A percentile compares a stretch with the other conserved stretches of the same genome.
Evolutionary conservation across 2,113 vertebrate species (phyloP).

Genomic region (Hippocampus abdominalis): DNA sequence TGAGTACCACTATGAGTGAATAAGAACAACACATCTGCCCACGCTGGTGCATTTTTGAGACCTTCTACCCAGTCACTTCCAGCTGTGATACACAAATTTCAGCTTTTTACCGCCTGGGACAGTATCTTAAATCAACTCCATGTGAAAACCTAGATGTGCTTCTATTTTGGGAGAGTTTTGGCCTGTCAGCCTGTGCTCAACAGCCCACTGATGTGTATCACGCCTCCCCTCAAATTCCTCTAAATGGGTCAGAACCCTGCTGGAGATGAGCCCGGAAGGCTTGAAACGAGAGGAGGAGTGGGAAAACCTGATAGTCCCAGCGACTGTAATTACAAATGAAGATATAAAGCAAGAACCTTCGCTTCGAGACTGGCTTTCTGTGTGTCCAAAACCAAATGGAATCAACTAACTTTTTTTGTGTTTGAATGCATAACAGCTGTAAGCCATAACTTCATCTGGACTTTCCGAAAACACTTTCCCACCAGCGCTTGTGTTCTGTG

Average conservation of each 20-base stretch:
- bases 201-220: slow-evolving; percentile 45
- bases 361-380: too few relatives aligned
- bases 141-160: slow-evolving; percentile 41
- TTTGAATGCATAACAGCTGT: slow-evolving; percentile 28
- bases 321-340: slow-evolving; percentile 32
- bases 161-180: slow-evolving; percentile 52
- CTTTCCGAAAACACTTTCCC: slow-evolving; percentile 29
- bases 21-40: slow-evolving; percentile 59
- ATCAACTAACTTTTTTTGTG: slow-evolving; percentile 3
- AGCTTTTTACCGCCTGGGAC: slow-evolving; percentile 43
- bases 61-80: slow-evolving; percentile 41
- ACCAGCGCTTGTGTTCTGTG: slow-evolving; percentile 11
- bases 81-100: slow-evolving; percentile 49
- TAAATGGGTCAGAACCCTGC: slow-evolving; percentile 60
- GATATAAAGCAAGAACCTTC: slow-evolving; percentile 15
- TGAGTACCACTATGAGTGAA: slow-evolving; percentile 44
- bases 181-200: slow-evolving; percentile 39
- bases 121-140: slow-evolving; percentile 45
- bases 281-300: slow-evolving; percentile 25
- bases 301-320: slow-evolving; percentile 34
- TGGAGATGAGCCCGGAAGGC: slow-evolving; percentile 44
- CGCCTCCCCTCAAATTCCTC: slow-evolving; percentile 35
- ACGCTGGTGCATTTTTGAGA: slow-evolving; percentile 51
- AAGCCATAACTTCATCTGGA: slow-evolving; percentile 19
- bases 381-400: slow-evolving; percentile 27